phyloP scores from a whole-genome alignment of 2,113 vertebrate genomes.

The Columba janthina region DNA sequence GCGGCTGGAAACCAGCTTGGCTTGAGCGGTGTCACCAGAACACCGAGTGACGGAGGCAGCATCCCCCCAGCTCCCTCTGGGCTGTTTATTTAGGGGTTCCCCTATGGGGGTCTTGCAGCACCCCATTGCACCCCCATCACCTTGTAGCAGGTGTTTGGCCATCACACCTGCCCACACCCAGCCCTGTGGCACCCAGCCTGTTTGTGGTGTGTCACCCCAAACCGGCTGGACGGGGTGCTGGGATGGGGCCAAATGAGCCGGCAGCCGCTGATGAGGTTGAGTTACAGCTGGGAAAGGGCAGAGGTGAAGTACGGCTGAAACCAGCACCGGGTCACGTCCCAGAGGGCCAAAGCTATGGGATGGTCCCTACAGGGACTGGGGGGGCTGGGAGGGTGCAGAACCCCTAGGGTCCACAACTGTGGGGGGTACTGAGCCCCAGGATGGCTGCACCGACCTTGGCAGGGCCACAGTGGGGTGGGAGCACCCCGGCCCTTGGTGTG shows the following conservation, averaged over 20 bases:
- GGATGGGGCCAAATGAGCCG: neutral
- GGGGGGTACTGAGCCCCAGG: too few species aligned
- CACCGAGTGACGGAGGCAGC: neutral
- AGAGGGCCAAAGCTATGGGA: neutral
- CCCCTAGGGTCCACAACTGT: rapidly evolving
- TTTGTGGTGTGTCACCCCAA: slow-evolving; percentile 29
- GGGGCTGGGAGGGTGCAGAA: neutral
- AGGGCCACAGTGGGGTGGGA: too few species aligned
- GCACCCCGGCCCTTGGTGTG: rapidly evolving
- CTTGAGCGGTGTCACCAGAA: neutral
- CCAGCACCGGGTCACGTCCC: slow-evolving; percentile 24
- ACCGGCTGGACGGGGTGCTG: slow-evolving; percentile 26
- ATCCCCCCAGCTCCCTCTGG: rapidly evolving
- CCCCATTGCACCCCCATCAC: neutral
- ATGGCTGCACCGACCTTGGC: too few species aligned
- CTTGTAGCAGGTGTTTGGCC: neutral
- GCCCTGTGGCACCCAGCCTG: neutral
- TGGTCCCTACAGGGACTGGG: too few species aligned
- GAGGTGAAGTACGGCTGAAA: slow-evolving; percentile 50
- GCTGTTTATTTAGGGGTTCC: neutral
- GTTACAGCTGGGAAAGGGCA: slow-evolving; percentile 60
- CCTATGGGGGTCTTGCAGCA: neutral
- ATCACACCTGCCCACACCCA: neutral
- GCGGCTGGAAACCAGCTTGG: neutral
- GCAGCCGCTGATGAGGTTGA: neutral